These are phyloP conservation scores for Buteo buteo DNA, from an alignment of 2,113 vertebrate species.

Conservation along the genomic window DNA sequence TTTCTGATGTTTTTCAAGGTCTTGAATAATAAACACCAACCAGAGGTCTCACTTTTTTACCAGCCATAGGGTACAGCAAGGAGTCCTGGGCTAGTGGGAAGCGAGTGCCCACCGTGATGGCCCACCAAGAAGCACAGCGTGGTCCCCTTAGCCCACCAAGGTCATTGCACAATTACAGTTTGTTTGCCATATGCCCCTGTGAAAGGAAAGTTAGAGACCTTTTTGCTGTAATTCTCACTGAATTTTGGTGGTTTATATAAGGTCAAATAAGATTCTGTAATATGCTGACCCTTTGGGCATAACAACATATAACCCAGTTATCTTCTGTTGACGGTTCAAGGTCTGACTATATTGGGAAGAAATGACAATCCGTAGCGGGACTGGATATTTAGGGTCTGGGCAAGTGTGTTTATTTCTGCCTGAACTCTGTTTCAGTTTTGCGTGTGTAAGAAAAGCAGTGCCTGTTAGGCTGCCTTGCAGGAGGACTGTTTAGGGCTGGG, in stretches of 20 bases:
- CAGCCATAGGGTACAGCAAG: background rate
- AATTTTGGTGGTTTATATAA: background rate
- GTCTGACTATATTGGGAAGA: background rate
- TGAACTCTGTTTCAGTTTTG: background rate
- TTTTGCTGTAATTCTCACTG: background rate
- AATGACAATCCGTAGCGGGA: fast-evolving
- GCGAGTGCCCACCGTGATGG: fast-evolving
- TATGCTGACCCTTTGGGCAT: background rate
- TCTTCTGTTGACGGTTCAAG: background rate
- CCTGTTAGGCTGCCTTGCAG: background rate
- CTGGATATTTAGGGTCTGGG: background rate
- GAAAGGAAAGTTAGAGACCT: background rate
- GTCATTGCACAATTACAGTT: background rate
- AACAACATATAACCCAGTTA: background rate
- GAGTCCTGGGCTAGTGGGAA: background rate
- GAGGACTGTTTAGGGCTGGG: background rate
- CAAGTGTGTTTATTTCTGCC: background rate
- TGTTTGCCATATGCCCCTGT: background rate
- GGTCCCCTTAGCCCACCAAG: background rate
- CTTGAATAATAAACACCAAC: background rate
- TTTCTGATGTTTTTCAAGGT: background rate
- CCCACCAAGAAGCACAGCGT: background rate
- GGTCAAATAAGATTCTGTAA: background rate
- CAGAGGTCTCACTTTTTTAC: background rate
- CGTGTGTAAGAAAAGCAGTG: background rate